Evolutionary conservation across 30 jellyfish, hydroid and myxozoan genomes (phyloP).

Genomic region (Chironex yamaguchii): DNA sequence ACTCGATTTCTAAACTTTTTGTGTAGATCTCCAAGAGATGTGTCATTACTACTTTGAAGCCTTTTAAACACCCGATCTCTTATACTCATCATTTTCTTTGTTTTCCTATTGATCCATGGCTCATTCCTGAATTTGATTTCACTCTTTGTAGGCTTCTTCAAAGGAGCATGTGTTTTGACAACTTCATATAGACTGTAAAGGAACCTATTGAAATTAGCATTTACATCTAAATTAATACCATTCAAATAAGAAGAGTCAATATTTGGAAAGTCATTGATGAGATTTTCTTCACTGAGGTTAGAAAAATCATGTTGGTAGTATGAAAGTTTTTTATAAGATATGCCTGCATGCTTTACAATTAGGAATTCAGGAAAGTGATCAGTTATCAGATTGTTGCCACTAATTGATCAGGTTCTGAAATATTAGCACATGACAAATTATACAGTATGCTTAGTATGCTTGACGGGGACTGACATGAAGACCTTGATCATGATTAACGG

Average conservation of each 20-base stretch:
- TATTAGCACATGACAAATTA: no score
- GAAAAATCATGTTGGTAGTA: no score
- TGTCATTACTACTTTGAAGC: conserved; percentile 1
- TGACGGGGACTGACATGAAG: no score
- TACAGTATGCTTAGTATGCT: no score
- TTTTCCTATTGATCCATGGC: conserved; percentile 32
- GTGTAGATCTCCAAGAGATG: conserved; percentile 1
- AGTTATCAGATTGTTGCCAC: no score
- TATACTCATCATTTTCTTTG: conserved; percentile 43
- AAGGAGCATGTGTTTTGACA: conserved; percentile 43
- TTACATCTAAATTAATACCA: conserved; percentile 35
- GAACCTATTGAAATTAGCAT: conserved; percentile 29
- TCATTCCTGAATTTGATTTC: conserved; percentile 38
- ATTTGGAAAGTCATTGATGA: no score
- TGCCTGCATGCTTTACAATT: no score
- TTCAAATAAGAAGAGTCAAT: no score
- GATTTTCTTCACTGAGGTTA: background rate
- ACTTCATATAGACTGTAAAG: conserved; percentile 27
- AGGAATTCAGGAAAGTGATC: no score
- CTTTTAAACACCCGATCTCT: conserved; percentile 19
- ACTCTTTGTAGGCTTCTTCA: conserved; percentile 27
- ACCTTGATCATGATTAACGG: no score
- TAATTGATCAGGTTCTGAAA: no score
- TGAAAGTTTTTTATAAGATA: no score
- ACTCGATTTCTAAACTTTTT: conserved; percentile 37